Base-by-base conservation (phyloP, 2,888 invertebrate genomes). In the Melinaea menophilus region DNA sequence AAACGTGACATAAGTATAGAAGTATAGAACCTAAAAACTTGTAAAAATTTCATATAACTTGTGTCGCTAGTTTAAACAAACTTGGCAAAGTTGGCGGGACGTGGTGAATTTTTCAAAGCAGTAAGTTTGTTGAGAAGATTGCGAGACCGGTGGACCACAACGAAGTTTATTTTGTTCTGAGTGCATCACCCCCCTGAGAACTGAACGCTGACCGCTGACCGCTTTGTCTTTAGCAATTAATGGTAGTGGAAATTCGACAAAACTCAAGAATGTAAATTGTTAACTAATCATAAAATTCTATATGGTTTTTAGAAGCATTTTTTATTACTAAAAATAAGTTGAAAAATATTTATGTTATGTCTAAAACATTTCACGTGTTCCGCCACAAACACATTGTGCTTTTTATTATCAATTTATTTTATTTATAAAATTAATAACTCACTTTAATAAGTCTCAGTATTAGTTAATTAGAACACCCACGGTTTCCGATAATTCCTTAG, bases 21-120 rank as follows among this genome's bases (percentile, higher is more conserved):
- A 58, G 41, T 58, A 46, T 12, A 47, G 54, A 54, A 61, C 67
- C 61, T 61, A 58, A 63, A 65, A 61, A 62, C 58, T 35, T 47
- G 61, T 63, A 62, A 68, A 69, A 65, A 71, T 65, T 69, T 66
- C 66, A 69, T 69, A 68, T 59, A 71, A 71, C 68, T 71, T 66
- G 64, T 33, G 65, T 61, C 56, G 62, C 65, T 60, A 68, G 61
- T 69, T 68, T 63, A 58, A 61, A 66, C 63, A 68, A 65, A 65
- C 63, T 68, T 66, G 66, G 55, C 63, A 61, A 69, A 68, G 64
- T 64, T 67, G 65, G 54, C 47, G 57, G 56, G 61, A 69, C 64
- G 71, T 65, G 72, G 67, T 65, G 69, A 69, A 69, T 69, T 69
- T 71, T 72, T 72, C 67, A 67, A 69, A 69, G 67, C 61, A 48